Conservation (phyloP, 2,888 invertebrate genomes). For the Acrobasis suavella region DNA sequence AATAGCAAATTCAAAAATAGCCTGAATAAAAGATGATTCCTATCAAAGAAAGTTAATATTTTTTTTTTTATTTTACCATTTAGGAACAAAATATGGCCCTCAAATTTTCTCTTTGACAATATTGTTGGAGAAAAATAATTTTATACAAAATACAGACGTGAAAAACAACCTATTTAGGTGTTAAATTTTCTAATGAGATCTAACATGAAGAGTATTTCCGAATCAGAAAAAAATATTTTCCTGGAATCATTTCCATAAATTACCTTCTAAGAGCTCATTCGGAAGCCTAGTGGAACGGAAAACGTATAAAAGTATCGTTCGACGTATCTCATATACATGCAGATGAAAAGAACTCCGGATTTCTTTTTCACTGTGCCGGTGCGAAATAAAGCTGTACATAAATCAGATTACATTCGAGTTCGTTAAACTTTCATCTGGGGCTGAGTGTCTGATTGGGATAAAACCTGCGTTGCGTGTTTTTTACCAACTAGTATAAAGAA, state of each 20-base stretch:
- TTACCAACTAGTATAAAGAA: no score
- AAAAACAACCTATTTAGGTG: no score
- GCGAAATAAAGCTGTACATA: constrained; percentile 40
- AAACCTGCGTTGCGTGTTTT: no score
- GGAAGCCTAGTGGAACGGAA: constrained; percentile 7
- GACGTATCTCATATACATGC: constrained; percentile 1
- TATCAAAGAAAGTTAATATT: no score
- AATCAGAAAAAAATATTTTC: not conserved
- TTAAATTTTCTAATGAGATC: not conserved
- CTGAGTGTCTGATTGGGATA: no score
- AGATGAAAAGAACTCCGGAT: constrained; percentile 14
- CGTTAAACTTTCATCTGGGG: constrained; percentile 60
- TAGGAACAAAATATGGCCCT: no score
- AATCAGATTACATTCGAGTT: constrained; percentile 66
- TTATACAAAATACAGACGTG: no score
- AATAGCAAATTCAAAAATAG: no score
- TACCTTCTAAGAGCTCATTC: constrained; percentile 3
- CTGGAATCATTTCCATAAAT: constrained; percentile 1
- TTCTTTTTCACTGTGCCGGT: constrained; percentile 1
- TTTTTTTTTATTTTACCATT: no score
- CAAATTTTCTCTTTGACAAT: no score
- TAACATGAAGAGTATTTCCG: not conserved
- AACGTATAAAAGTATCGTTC: constrained; percentile 3
- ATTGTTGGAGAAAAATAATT: no score
- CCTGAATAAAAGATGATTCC: no score